Evolutionary conservation across 2,888 invertebrate species (phyloP), one percentile per base, ranked within the genome.

Genomic region (Philereme transversata): DNA sequence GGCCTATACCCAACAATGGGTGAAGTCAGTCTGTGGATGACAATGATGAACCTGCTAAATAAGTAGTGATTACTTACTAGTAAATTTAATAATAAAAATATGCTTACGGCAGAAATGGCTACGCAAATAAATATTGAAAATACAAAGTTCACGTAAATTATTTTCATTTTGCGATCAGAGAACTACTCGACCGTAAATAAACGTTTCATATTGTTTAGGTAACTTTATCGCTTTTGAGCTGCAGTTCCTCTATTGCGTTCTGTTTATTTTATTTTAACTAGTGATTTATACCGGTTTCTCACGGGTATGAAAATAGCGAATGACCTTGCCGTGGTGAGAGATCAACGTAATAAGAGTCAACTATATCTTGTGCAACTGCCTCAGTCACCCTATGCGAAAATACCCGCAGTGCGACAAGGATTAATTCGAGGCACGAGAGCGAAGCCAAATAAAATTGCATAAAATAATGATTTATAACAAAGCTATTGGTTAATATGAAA

Each of bases 61-160:
- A 38, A 5, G 5, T 38, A 38, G 36, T 38, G 22, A 22, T 22
- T 38, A 38, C 5, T 38, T 4, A 38, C 36, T 38, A 22, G 22
- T 22, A 40, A 6, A 6, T 5, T 6, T 48, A 8, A 47, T 9
- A 11, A 44, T 2, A 44, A 43, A 52, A 34, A 43, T 34, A 35
- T 52, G 33, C 70, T 70, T 65, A 70, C 70, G 47, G 56, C 51
- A 10, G 63, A 50, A 35, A 43, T 38, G 4, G 51, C 62, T 34
- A 52, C 44, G 33, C 35, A 57, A 52, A 64, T 54, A 44, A 55
- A 60, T 38, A 48, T 22, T 3, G 45, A 10, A 48, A 65, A 54
- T n/a, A 54, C 40, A 38, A 56, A 43, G 43, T 56, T 50, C 35
- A 41, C 33, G 34, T 51, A 62, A 57, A 67, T 43, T 62, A 36